Conservation (phyloP, 2,113 vertebrate genomes). For the Agapornis roseicollis region DNA sequence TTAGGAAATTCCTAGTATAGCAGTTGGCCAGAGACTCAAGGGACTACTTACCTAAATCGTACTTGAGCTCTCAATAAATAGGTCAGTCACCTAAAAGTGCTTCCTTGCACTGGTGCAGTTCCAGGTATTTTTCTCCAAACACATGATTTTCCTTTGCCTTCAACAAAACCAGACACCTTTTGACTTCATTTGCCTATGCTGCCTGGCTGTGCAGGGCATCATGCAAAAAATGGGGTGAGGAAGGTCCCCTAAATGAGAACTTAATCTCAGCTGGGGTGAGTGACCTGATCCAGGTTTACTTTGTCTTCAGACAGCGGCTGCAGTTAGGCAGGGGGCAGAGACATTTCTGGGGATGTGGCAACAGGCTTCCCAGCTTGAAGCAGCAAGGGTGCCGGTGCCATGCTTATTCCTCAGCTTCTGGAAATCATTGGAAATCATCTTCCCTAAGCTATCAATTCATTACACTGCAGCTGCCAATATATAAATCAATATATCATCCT, state of each 20-base stretch:
- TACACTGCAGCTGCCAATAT: background rate
- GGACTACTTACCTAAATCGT: background rate
- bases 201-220: background rate
- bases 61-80: conserved; percentile 36
- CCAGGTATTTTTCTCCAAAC: background rate
- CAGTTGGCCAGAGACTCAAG: background rate
- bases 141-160: background rate
- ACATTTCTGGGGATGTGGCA: background rate
- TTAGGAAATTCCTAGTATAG: conserved; percentile 27
- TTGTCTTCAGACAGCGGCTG: background rate
- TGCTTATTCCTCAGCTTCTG: background rate
- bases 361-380: background rate
- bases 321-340: background rate
- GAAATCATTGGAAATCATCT: background rate
- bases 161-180: background rate
- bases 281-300: rapidly evolving
- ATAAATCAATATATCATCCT: background rate
- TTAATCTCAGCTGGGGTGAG: background rate
- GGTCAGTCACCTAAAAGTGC: background rate
- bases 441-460: background rate
- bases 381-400: background rate
- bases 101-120: background rate
- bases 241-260: background rate
- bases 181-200: background rate
- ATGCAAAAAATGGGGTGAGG: background rate